Evolutionary conservation across 1,140 invertebrate genomes (phyloP), one percentile per base, ranked within the genome.

Genomic region (Drosophila tristis): DNA sequence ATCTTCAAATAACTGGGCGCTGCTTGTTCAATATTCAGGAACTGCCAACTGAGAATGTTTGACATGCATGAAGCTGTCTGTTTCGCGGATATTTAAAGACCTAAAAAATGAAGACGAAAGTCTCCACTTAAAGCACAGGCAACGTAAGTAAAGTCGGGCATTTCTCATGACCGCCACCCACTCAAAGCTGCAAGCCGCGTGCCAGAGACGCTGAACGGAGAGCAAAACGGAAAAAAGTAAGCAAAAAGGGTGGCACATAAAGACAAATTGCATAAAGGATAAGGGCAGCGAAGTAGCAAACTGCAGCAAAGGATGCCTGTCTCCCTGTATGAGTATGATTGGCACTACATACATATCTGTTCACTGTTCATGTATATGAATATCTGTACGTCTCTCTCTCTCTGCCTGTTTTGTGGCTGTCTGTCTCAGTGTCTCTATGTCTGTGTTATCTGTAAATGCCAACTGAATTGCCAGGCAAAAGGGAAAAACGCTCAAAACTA

Each of bases 231-330:
- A 62, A 56, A 43, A 63, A 43, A 54, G 50, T 53, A 54, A 43
- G 47, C 42, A 51, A 73, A 72, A 61, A 56, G 48, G 55, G 55
- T 59, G 71, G 58, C 44, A 49, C 68, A 78, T 64, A 65, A 78
- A 73, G 74, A 81, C 70, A 82, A 81, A 78, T 78, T 82, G 79
- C 79, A 85, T 67, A 85, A 70, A 59, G 70, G 63, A 73, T 56
- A 67, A 60, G 54, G 64, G 63, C 53, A 35, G 9, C 35, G 9
- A 35, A 11, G 35, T 2, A 11, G 11, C 3, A 35, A 35, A 13
- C 35, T 35, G 35, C 11, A 11, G 9, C 35, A 35, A 11, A 11
- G 9, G 9, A 11, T 35, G 35, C 35, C 9, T 35, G 9, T 11
- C 35, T 35, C 9, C 35, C 3, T 11, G 4, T 35, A 35, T 3